Conservation (phyloP, 2,797 vertebrate genomes). For the Antrozous pallidus region DNA sequence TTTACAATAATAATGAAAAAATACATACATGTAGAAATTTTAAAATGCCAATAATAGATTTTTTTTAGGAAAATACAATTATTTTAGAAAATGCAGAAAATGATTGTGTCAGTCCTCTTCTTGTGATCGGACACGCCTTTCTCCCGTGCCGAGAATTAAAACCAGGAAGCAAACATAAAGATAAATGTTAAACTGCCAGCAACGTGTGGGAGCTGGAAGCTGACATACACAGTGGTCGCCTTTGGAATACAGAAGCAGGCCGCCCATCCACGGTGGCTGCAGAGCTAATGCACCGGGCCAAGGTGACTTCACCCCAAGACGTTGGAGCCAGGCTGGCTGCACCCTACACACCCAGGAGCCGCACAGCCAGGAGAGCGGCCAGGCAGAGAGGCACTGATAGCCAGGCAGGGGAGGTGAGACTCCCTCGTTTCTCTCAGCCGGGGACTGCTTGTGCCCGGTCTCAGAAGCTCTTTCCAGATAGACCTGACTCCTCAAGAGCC, state of each 20-base stretch:
- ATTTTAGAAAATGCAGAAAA: not conserved
- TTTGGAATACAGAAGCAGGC: not conserved
- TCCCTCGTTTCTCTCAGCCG: not conserved
- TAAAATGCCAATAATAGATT: not conserved
- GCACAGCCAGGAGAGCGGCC: too few relatives aligned
- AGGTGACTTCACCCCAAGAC: not conserved
- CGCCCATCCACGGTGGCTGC: too few relatives aligned
- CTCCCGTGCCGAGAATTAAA: not conserved
- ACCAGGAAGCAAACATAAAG: not conserved
- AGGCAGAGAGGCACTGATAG: not conserved
- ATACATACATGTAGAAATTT: not conserved
- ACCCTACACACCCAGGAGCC: fast-evolving
- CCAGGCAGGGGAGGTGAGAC: too few relatives aligned
- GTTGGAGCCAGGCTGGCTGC: not conserved
- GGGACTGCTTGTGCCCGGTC: fast-evolving
- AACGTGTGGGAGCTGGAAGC: not conserved
- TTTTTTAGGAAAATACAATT: not conserved
- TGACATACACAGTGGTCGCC: not conserved
- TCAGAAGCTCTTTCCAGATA: not conserved
- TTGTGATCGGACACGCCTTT: not conserved
- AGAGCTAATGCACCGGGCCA: not conserved
- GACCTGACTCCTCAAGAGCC: not conserved
- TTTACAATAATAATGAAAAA: not conserved
- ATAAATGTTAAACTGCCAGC: not conserved
- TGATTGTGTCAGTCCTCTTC: not conserved